Conservation (phyloP, 2,797 vertebrate species). For the Muraenolepis orangiensis region DNA sequence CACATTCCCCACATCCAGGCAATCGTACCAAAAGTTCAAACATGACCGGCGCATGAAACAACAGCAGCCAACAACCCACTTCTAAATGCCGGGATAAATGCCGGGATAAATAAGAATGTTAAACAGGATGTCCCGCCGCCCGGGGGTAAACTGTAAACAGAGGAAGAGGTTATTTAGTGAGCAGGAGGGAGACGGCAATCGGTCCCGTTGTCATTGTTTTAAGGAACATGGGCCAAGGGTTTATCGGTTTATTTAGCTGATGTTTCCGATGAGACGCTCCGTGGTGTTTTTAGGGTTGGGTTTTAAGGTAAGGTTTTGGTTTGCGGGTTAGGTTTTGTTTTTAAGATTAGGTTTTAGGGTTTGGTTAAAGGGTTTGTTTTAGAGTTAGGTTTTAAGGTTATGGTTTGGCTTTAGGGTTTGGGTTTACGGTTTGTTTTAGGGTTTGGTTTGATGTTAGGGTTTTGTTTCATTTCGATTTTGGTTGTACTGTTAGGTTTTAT, state of each 20-base stretch:
- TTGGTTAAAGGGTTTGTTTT: not conserved
- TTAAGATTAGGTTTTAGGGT: not conserved
- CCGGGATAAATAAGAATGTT: not conserved
- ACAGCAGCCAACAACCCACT: too few species aligned
- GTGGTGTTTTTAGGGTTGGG: too few species aligned
- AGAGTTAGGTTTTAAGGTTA: not conserved
- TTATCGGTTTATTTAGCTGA: not conserved
- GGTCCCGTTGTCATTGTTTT: too few species aligned
- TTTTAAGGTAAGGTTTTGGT: not conserved
- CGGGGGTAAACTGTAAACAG: not conserved
- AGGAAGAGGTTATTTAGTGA: not conserved
- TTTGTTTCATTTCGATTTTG: too few species aligned
- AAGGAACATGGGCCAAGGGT: not conserved
- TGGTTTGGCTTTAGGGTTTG: not conserved
- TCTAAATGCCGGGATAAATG: too few species aligned
- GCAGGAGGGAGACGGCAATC: not conserved
- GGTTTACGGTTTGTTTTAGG: not conserved
- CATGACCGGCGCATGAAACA: not conserved
- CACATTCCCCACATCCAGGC: not conserved
- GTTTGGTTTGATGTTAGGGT: not conserved
- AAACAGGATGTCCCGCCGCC: not conserved
- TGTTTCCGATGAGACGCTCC: not conserved
- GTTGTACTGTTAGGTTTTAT: too few species aligned
- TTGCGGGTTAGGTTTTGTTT: not conserved
- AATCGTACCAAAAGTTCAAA: too few species aligned